Evolutionary conservation across 2,888 invertebrate species (phyloP).

Genomic region (Oxystoma pomonae): DNA sequence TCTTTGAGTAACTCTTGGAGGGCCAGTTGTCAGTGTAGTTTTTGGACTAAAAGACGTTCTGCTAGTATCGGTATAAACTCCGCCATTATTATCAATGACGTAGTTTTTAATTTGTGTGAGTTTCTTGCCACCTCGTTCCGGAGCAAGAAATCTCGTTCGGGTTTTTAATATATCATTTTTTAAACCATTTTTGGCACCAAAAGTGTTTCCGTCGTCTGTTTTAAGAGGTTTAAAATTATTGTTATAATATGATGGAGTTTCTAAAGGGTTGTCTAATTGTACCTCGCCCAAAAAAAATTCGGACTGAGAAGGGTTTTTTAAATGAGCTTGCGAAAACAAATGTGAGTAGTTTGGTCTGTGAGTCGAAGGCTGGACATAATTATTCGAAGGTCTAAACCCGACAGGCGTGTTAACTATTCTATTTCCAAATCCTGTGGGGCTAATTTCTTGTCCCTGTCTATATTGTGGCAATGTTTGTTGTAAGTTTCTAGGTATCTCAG

Average conservation of each 20-base stretch:
- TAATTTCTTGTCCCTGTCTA: slow-evolving; percentile 30
- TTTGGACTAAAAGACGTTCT: slow-evolving; percentile 35
- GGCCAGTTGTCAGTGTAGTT: slow-evolving; percentile 31
- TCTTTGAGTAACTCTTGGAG: slow-evolving; percentile 33
- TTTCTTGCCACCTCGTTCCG: slow-evolving; percentile 34
- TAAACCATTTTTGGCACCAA: not conserved
- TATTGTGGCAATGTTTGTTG: slow-evolving; percentile 47
- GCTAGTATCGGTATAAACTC: slow-evolving; percentile 36
- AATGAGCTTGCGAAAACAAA: slow-evolving; percentile 55
- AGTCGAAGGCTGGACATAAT: slow-evolving; percentile 42
- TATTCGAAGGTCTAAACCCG: slow-evolving; percentile 36
- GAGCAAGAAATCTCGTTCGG: slow-evolving; percentile 40
- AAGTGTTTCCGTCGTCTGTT: not conserved
- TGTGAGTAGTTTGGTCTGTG: slow-evolving; percentile 55
- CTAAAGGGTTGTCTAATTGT: slow-evolving; percentile 59
- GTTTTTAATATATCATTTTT: not conserved
- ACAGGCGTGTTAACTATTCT: slow-evolving; percentile 48
- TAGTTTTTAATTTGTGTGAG: slow-evolving; percentile 39
- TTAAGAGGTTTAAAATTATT: not conserved
- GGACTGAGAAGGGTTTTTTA: slow-evolving; percentile 57
- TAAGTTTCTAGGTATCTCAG: slow-evolving; percentile 43
- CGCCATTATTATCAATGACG: slow-evolving; percentile 42
- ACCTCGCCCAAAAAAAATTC: slow-evolving; percentile 62
- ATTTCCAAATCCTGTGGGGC: slow-evolving; percentile 24
- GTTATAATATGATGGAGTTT: slow-evolving; percentile 31